A percentile compares a stretch with the other conserved stretches of the same genome.
phyloP scores from a whole-genome alignment of 1,140 invertebrate species.

The Bombyx mandarina region DNA sequence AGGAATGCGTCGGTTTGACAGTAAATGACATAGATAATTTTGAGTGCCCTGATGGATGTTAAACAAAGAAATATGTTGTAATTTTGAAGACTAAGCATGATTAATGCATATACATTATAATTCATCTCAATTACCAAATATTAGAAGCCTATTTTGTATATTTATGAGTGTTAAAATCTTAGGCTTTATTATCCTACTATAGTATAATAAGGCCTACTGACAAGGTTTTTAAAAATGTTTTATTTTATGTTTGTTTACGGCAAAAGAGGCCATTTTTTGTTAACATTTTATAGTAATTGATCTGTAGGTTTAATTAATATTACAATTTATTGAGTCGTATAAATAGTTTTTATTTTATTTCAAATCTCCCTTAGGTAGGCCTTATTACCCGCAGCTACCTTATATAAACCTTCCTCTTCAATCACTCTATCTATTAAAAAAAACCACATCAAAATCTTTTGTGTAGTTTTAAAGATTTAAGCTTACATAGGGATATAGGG shows the following conservation, averaged over 20 bases:
- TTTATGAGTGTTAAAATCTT: neutral
- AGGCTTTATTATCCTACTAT: slow-evolving; percentile 3
- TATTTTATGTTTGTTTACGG: slow-evolving; percentile 4
- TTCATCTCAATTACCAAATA: slow-evolving; percentile 1
- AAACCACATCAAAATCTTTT: too few relatives aligned
- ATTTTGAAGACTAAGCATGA: neutral
- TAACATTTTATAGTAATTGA: slow-evolving; percentile 6
- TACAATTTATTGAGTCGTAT: slow-evolving; percentile 7
- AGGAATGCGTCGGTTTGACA: slow-evolving; percentile 9
- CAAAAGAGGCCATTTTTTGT: slow-evolving; percentile 6
- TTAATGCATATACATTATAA: slow-evolving; percentile 1
- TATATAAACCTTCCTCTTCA: neutral
- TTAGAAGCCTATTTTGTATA: slow-evolving; percentile 1
- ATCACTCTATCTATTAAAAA: too few relatives aligned
- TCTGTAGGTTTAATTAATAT: slow-evolving; percentile 5
- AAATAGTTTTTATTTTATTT: slow-evolving; percentile 12
- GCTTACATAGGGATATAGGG: too few relatives aligned
- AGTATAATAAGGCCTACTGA: slow-evolving; percentile 2
- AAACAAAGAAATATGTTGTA: slow-evolving; percentile 2
- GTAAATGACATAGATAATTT: slow-evolving; percentile 4
- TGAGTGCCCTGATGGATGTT: slow-evolving; percentile 5
- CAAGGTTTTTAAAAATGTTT: slow-evolving; percentile 5
- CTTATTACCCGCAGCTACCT: slow-evolving; percentile 16
- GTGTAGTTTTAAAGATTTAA: too few relatives aligned
- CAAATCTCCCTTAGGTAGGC: slow-evolving; percentile 16